Percentiles rank a stretch among this genome's conserved stretches.
Conservation (phyloP, 2,113 vertebrate species). For the Xenopus borealis region DNA sequence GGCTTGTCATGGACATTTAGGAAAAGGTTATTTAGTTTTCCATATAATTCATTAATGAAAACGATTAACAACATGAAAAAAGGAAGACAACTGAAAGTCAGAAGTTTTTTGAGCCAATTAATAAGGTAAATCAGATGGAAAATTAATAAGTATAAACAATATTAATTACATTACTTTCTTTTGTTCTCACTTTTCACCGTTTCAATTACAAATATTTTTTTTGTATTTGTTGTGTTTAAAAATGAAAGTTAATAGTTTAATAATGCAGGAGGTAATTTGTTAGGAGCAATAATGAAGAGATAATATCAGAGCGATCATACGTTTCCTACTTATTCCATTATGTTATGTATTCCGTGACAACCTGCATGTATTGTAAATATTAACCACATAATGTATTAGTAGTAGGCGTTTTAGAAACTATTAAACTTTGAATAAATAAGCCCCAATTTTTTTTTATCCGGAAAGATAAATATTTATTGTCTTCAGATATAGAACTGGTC, state of each 20-base stretch:
- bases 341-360: constrained; percentile 51
- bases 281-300: constrained; percentile 49
- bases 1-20: no score
- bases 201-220: constrained; percentile 10
- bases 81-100: no score
- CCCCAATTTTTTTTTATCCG: no score
- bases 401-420: background rate
- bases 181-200: background rate
- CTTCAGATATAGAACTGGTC: no score
- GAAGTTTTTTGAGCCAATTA: no score
- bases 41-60: no score
- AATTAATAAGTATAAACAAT: background rate
- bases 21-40: no score
- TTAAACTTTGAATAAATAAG: no score
- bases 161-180: background rate
- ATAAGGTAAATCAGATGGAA: no score
- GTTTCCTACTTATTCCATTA: constrained; percentile 40
- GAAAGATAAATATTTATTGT: no score
- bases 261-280: constrained; percentile 41
- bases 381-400: constrained; percentile 37
- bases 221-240: constrained; percentile 32
- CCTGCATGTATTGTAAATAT: constrained; percentile 57
- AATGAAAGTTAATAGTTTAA: constrained; percentile 43
- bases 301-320: constrained; percentile 50
- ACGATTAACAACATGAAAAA: no score